Base-by-base conservation (phyloP, 2,113 vertebrate genomes). In the Excalfactoria chinensis region DNA sequence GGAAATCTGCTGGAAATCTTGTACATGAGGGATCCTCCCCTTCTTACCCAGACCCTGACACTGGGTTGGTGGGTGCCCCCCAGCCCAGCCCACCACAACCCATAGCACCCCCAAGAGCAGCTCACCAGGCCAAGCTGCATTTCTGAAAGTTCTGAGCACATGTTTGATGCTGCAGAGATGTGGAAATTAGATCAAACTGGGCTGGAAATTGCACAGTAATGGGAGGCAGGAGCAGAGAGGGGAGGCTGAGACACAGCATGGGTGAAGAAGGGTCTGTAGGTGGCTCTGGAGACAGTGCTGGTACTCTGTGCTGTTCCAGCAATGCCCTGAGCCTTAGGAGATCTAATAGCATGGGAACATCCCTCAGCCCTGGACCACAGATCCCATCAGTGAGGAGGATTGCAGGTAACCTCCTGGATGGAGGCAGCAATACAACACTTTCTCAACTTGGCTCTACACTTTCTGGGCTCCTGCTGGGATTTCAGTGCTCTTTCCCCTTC, bases 401-500 rank as follows among this genome's bases (percentile, higher is more conserved):
- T 49, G 26, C 51, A 81, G 46, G 32, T 13, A 41, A 13, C 43
- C 26, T 56, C 46, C 40, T 48, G 41, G 16, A 17, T 37, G 66
- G 51, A 41, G 10, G 25, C 0, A 0, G 9, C 3, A 2, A 32
- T 37, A 34, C 48, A 82, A 75, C 70, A 23, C 0, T 75, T 58
- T 14, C 25, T 21, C 4, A 0, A 5, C 30, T 69, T 37, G 15
- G 7, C 8, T 11, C 20, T 0, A 0, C 26, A 20, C 23, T 90
- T 66, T 80, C 16, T 41, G 58, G 59, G 30, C 46, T 93, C 21
- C 53, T 63, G 62, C 71, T 0, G 1, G 55, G 55, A 63, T 55
- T 93, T 41, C 86, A 76, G 34, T 0, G 5, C 89, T 95, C 91
- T 89, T 95, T 96, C 28, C 75, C 89, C 93, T 93, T 85, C 82